These are phyloP conservation scores for Anhinga rufa DNA, from an alignment of 2,113 vertebrate genomes.

Conservation along the genomic window DNA sequence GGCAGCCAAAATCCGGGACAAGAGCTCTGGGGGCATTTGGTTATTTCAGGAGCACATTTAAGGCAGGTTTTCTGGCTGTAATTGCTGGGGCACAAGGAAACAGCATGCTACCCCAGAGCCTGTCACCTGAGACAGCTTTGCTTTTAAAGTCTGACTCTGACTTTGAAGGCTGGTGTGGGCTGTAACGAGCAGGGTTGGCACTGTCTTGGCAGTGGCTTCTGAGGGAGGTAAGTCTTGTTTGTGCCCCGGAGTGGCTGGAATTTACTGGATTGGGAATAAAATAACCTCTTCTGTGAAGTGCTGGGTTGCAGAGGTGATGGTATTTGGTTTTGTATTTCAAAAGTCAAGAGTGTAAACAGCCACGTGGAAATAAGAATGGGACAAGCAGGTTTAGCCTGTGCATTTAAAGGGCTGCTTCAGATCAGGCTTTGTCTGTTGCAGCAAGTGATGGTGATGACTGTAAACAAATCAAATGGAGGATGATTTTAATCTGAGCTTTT, in stretches of 20 bases:
- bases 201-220: rapidly evolving
- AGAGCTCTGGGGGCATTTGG: not conserved
- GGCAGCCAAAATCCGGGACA: not conserved
- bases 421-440: not conserved
- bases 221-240: not conserved
- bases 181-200: not conserved
- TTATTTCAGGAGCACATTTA: not conserved
- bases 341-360: not conserved
- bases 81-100: not conserved
- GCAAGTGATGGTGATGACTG: not conserved
- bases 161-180: not conserved
- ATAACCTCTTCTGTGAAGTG: not conserved
- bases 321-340: not conserved
- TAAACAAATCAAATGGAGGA: not conserved
- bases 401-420: not conserved
- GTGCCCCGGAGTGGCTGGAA: not conserved
- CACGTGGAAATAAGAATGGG: not conserved
- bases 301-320: not conserved
- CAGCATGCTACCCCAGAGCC: not conserved
- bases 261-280: not conserved
- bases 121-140: not conserved
- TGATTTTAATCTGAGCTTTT: not conserved
- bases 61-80: not conserved
- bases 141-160: not conserved
- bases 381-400: not conserved